phyloP scores from a whole-genome alignment of 2,888 invertebrate species.

The Hartigia nigra region DNA sequence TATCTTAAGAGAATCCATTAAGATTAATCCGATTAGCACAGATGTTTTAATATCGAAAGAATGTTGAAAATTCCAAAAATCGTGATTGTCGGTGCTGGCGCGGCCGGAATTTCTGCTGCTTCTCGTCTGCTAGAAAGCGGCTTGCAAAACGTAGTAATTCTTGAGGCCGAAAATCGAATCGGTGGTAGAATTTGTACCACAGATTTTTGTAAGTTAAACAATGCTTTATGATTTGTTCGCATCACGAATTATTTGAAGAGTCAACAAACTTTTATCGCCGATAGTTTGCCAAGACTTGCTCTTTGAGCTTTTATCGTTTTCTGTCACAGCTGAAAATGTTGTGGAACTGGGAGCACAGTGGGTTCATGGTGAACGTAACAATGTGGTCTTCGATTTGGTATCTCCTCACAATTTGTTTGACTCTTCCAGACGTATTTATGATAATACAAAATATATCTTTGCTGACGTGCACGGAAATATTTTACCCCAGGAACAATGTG shows the following conservation, averaged over 20 bases:
- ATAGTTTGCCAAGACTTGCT: not conserved
- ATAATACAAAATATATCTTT: slow-evolving; percentile 46
- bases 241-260: not conserved
- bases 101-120: slow-evolving; percentile 71
- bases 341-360: slow-evolving; percentile 84
- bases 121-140: slow-evolving; percentile 65
- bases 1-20: not conserved
- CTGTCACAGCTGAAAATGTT: slow-evolving; percentile 64
- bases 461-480: slow-evolving; percentile 54
- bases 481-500: slow-evolving; percentile 55
- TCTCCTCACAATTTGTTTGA: slow-evolving; percentile 60
- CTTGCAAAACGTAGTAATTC: slow-evolving; percentile 66
- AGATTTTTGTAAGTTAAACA: slow-evolving; percentile 60
- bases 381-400: slow-evolving; percentile 72
- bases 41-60: not conserved
- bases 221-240: not conserved
- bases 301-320: not conserved
- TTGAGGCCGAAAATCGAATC: slow-evolving; percentile 67
- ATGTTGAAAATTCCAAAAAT: slow-evolving; percentile 49
- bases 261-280: not conserved
- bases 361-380: slow-evolving; percentile 79
- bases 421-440: slow-evolving; percentile 39
- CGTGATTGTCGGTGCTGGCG: slow-evolving; percentile 72
- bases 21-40: not conserved
- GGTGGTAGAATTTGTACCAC: slow-evolving; percentile 67